Evolutionary conservation across 23 tunicate genomes (phyloP).

Genomic region (Ciona savignyi): DNA sequence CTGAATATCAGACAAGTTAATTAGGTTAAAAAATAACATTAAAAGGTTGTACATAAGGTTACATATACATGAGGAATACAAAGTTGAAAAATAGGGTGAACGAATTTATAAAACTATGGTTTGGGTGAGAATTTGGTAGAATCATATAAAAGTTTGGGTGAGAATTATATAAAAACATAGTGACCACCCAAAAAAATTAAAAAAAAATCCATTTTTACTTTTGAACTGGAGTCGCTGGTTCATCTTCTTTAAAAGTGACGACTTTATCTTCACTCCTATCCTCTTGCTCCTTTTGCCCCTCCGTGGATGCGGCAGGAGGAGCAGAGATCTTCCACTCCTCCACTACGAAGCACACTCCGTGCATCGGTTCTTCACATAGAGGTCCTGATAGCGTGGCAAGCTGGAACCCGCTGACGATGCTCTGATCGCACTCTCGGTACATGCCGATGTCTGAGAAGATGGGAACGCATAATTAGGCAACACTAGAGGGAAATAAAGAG

Average conservation of each 20-base stretch:
- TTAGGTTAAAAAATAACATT: not conserved
- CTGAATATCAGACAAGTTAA: not conserved
- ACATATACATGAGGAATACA: no score
- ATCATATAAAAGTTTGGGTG: constrained; percentile 13
- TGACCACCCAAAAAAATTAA: not conserved
- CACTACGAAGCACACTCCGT: constrained; percentile 77
- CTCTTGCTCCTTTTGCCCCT: not conserved
- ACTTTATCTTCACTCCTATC: not conserved
- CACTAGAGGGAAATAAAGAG: no score
- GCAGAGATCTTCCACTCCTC: constrained; percentile 52
- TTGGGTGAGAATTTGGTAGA: no score
- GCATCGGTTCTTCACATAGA: constrained; percentile 92
- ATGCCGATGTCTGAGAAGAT: constrained; percentile 2
- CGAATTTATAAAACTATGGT: no score
- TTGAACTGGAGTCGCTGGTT: constrained; percentile 4
- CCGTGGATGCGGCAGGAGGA: not conserved
- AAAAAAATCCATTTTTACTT: constrained; percentile 2
- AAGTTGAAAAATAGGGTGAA: no score
- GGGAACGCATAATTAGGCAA: not conserved
- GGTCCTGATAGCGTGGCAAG: constrained; percentile 93
- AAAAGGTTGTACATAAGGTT: not conserved
- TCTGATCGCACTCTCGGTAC: constrained; percentile 68
- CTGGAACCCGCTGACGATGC: constrained; percentile 86
- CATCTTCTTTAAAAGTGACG: not conserved
- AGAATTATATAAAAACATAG: not conserved